A percentile compares a stretch with the other conserved stretches of the same genome.
These are phyloP conservation scores for Emydoidea blandingii DNA, from an alignment of 2,797 vertebrate species.

Conservation along the genomic window DNA sequence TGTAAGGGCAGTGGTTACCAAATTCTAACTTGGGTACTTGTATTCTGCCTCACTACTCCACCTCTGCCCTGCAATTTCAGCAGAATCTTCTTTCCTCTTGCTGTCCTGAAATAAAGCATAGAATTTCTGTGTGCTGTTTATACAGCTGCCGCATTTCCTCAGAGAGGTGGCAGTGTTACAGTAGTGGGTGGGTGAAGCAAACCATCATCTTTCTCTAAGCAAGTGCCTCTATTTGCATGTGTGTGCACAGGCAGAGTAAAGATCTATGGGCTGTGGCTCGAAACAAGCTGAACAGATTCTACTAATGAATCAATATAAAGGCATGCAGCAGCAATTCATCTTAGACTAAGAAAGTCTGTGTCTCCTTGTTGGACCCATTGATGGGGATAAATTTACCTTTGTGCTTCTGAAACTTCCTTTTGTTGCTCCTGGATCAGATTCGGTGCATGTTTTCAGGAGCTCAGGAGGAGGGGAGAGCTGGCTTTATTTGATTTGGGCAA, in stretches of 20 bases:
- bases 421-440: not conserved
- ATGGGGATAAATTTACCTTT: not conserved
- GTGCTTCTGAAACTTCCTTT: not conserved
- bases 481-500: not conserved
- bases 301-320: accelerated
- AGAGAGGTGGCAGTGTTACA: not conserved
- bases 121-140: not conserved
- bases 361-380: not conserved
- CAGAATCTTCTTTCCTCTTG: not conserved
- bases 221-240: not conserved
- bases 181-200: not conserved
- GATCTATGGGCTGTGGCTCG: not conserved
- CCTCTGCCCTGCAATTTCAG: accelerated
- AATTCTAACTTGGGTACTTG: not conserved
- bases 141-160: not conserved
- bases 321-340: not conserved
- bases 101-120: not conserved
- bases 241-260: not conserved
- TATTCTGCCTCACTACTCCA: not conserved
- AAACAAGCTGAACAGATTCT: not conserved
- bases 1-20: not conserved
- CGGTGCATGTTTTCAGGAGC: not conserved
- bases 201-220: not conserved
- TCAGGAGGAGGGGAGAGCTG: not conserved
- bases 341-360: not conserved